Evolutionary conservation across 1,140 invertebrate genomes (phyloP).

Genomic region (Drosophila watanabei): DNA sequence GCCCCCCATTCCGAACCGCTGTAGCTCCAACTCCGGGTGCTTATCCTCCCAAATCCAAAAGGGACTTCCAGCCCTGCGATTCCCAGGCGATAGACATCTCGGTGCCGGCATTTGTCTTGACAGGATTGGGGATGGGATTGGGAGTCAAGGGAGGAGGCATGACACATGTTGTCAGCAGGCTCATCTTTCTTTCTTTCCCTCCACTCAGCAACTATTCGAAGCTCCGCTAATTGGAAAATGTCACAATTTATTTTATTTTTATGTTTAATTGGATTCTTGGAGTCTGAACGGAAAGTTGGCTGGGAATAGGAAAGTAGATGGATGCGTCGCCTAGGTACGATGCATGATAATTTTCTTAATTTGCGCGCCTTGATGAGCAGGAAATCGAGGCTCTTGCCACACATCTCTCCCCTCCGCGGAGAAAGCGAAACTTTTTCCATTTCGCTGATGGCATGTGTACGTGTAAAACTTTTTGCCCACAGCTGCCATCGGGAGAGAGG

Average conservation of each 20-base stretch:
- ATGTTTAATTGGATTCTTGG: conserved; percentile 80
- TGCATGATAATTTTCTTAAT: conserved; percentile 84
- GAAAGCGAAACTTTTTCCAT: conserved; percentile 78
- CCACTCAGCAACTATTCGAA: conserved; percentile 47
- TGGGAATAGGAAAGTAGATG: conserved; percentile 10
- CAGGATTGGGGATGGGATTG: conserved; percentile 5
- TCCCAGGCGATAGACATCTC: conserved; percentile 73
- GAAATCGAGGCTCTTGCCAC: conserved; percentile 3
- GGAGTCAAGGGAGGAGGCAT: conserved; percentile 23
- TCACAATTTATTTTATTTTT: conserved; percentile 84
- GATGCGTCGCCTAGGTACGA: conserved; percentile 62
- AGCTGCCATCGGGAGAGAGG: conserved; percentile 11
- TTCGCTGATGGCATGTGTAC: conserved; percentile 82
- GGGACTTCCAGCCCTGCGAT: conserved; percentile 21
- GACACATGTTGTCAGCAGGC: conserved; percentile 80
- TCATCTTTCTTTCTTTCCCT: conserved; percentile 67
- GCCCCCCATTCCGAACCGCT: conserved; percentile 34
- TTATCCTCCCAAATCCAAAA: conserved; percentile 12
- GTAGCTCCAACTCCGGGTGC: conserved; percentile 16
- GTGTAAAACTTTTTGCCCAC: conserved; percentile 72
- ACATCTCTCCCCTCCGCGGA: neutral
- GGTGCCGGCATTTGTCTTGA: conserved; percentile 77
- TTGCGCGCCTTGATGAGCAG: conserved; percentile 76
- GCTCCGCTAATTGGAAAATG: conserved; percentile 80
- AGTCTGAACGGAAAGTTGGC: conserved; percentile 21